Conservation (phyloP, 2,888 invertebrate genomes). For the Epistrophella euchroma region DNA sequence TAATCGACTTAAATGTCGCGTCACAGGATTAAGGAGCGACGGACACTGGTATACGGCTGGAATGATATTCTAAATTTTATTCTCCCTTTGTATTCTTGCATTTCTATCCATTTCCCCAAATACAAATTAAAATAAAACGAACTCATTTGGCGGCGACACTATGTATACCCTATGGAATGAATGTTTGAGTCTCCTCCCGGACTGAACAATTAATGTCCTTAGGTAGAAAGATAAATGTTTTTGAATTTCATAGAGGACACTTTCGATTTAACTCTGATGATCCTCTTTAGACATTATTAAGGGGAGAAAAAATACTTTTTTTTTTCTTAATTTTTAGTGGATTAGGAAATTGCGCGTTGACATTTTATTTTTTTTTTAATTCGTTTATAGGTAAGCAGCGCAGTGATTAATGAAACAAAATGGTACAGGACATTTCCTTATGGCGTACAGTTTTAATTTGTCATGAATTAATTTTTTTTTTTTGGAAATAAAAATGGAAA, state of each 20-base stretch:
- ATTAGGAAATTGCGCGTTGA: slow-evolving; percentile 64
- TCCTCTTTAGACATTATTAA: background rate
- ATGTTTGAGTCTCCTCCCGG: background rate
- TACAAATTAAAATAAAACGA: slow-evolving; percentile 29
- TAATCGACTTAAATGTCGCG: slow-evolving; percentile 19
- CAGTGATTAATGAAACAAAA: slow-evolving; percentile 56
- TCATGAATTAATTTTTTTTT: slow-evolving; percentile 12
- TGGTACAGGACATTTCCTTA: slow-evolving; percentile 39
- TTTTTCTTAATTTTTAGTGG: slow-evolving; percentile 43
- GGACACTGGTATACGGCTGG: too few species aligned
- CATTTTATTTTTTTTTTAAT: slow-evolving; percentile 28
- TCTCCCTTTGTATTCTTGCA: slow-evolving; percentile 1
- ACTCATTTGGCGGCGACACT: slow-evolving; percentile 25
- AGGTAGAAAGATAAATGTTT: slow-evolving; percentile 70
- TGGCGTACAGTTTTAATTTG: slow-evolving; percentile 42
- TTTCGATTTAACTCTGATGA: slow-evolving; percentile 47
- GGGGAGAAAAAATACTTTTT: background rate
- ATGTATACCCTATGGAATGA: background rate
- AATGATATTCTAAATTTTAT: slow-evolving; percentile 29
- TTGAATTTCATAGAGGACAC: slow-evolving; percentile 62
- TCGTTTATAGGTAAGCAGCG: background rate
- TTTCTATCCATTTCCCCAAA: slow-evolving; percentile 24
- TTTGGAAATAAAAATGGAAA: background rate
- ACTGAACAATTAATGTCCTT: slow-evolving; percentile 67
- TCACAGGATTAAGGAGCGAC: slow-evolving; percentile 42